Conservation (phyloP, 2,113 vertebrate genomes). For the Salvator merianae region DNA sequence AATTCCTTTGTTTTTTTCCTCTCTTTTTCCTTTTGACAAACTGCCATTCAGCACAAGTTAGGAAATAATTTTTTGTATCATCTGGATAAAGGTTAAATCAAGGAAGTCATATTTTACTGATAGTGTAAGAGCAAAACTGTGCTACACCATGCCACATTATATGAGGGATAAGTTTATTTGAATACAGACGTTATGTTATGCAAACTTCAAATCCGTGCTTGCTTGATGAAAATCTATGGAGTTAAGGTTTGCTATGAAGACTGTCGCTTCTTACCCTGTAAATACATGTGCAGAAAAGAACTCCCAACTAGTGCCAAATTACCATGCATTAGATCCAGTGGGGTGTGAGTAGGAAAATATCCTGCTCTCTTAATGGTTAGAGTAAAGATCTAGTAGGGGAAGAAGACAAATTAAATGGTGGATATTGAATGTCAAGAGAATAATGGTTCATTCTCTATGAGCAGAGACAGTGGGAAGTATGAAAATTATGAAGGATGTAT, state of each 20-base stretch:
- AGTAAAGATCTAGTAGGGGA: not conserved
- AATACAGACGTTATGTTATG: not conserved
- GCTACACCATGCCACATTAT: no score
- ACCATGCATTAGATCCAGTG: not conserved
- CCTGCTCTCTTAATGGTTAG: constrained; percentile 7
- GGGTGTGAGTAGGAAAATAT: not conserved
- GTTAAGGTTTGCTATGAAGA: not conserved
- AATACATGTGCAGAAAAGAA: not conserved
- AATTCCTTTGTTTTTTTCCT: no score
- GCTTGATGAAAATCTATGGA: not conserved
- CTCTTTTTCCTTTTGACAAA: no score
- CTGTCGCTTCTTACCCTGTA: not conserved
- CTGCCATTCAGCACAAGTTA: no score
- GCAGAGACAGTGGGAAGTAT: constrained; percentile 49
- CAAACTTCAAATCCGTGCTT: not conserved
- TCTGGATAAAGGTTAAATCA: no score
- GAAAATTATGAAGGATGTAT: constrained; percentile 53
- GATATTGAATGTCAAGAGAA: constrained; percentile 12
- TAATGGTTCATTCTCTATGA: constrained; percentile 41
- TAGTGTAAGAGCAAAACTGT: no score
- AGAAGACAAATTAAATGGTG: not conserved
- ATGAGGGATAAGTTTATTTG: not conserved
- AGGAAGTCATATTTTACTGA: no score
- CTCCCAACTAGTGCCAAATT: not conserved
- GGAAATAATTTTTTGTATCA: no score